Base-by-base conservation (phyloP, 2,888 invertebrate genomes). In the Patella pellucida region DNA sequence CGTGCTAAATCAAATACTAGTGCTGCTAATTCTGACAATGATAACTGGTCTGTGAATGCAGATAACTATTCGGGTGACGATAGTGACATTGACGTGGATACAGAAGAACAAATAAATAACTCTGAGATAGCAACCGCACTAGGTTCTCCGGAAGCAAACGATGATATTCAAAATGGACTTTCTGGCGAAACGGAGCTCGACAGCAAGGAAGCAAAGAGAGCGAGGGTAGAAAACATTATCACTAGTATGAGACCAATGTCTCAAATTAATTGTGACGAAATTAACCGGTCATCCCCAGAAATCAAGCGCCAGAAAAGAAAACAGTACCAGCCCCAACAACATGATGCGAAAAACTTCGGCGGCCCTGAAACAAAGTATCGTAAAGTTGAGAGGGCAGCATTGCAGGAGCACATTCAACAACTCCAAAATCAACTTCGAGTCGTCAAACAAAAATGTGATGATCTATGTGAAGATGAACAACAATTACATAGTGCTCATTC, bases 151-250 rank as follows among this genome's bases (percentile, higher is more conserved):
- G 82, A 81, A 52, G 74, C 71, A 15, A 83, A 81, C 52, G 81
- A 82, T 69, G 76, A 78, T 62, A 71, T 73, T 54, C 80, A 79
- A 23, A 79, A 68, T 50, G 82, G 78, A 19, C 71, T 77, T 14
- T 74, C 71, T 50, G 80, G 77, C 31, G 72, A 76, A 51, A 74
- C 78, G 31, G 81, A 79, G 23, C 62, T 31, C 3, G 86, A 85
- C 52, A 83, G 77, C 50, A 85, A 86, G 74, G 88, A 88, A 91
- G 94, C 96, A 89, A 97, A 97, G 92, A 94, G 97, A 86, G 97
- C 97, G 68, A 94, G 97, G 85, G 97, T 97, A 82, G 97, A 98
- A 92, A 97, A 96, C 91, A 97, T 98, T 87, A 96, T 97, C 86
- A 96, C 96, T 84, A 95, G 95, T 83, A 97, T 97, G 96, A 94